A percentile compares a stretch with the other conserved stretches of the same genome.
Evolutionary conservation across 2,113 vertebrate species (phyloP).

Genomic region (Vicugna pacos): DNA sequence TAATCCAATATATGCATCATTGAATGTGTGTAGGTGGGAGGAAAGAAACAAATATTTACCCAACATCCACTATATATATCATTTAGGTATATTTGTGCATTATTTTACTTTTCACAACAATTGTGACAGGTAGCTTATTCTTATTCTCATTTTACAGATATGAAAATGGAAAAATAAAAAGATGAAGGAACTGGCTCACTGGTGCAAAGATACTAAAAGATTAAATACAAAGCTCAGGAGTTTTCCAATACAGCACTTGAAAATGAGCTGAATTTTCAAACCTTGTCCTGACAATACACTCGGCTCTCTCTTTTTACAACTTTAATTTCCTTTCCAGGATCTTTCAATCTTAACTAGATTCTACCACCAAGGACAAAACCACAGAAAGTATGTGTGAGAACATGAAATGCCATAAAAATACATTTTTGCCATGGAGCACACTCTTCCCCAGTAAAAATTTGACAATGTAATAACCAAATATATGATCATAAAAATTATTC

Average conservation of each 20-base stretch:
- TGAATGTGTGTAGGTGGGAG: background rate
- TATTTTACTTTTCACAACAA: background rate
- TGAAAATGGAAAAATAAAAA: background rate
- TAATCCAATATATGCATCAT: background rate
- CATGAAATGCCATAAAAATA: conserved; percentile 8
- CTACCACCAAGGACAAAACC: background rate
- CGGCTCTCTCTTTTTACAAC: background rate
- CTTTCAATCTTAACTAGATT: background rate
- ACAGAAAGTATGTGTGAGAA: background rate
- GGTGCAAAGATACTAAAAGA: background rate
- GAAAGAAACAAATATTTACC: background rate
- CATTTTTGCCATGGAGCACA: background rate
- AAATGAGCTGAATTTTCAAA: background rate
- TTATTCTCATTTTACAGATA: background rate
- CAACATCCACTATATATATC: background rate
- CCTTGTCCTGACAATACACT: background rate
- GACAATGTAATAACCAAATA: background rate
- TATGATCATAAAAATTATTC: background rate
- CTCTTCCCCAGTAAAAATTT: background rate
- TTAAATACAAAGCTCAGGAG: background rate
- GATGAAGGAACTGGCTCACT: background rate
- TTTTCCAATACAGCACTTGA: background rate
- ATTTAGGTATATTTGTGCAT: background rate
- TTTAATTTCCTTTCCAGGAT: conserved; percentile 56
- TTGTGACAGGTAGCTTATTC: background rate